Evolutionary conservation across 2,113 vertebrate genomes (phyloP).

Genomic region (Eretmochelys imbricata): DNA sequence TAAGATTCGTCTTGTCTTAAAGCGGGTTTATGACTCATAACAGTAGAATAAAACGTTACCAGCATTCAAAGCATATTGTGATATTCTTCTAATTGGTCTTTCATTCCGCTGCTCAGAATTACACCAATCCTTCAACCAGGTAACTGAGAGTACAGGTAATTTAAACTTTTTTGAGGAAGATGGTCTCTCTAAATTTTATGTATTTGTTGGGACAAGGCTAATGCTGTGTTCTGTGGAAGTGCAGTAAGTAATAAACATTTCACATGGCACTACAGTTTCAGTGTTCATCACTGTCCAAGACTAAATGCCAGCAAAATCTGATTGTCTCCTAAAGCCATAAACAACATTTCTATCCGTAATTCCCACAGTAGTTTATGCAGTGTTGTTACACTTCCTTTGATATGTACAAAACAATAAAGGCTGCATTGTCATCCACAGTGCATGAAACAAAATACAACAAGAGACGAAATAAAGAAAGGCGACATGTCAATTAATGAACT

Average conservation of each 20-base stretch:
- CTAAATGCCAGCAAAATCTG: conserved; percentile 13
- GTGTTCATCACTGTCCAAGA: background rate
- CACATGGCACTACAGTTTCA: background rate
- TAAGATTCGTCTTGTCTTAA: background rate
- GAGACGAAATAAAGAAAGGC: background rate
- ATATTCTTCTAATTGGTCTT: conserved; percentile 27
- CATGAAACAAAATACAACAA: background rate
- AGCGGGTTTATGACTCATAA: background rate
- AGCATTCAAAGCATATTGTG: background rate
- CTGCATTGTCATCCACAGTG: background rate
- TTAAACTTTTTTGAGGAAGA: conserved; percentile 6
- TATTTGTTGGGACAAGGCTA: background rate
- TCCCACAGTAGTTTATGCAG: background rate
- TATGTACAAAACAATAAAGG: fast-evolving
- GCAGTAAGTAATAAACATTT: background rate
- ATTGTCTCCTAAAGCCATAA: fast-evolving
- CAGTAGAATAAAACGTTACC: background rate
- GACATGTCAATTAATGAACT: fast-evolving
- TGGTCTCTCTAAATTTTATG: conserved; percentile 8
- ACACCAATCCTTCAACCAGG: conserved; percentile 50
- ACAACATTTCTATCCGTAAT: background rate
- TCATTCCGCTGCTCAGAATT: background rate
- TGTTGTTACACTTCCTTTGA: background rate
- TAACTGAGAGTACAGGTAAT: background rate
- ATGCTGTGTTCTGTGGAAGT: background rate